These are phyloP conservation scores for Nephrotoma appendiculata DNA, from an alignment of 2,888 invertebrate genomes.

Conservation along the genomic window DNA sequence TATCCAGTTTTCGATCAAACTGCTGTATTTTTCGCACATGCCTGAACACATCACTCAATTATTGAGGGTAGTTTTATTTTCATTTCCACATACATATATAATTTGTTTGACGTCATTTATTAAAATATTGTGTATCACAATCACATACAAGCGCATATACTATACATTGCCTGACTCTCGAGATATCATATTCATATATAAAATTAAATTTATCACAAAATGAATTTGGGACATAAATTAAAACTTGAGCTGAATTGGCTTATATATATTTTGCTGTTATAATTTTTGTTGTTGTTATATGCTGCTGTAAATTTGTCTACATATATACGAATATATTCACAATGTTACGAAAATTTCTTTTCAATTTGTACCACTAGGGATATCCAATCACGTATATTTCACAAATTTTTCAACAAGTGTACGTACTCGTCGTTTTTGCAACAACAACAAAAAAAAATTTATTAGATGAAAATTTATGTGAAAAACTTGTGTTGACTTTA, in stretches of 20 bases:
- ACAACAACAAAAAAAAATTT: neutral
- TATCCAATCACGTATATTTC: neutral
- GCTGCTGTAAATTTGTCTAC: neutral
- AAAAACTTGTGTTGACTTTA: neutral
- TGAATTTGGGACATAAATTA: neutral
- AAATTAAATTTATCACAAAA: too few relatives aligned
- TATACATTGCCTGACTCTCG: too few relatives aligned
- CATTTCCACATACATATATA: too few relatives aligned
- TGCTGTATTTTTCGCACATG: too few relatives aligned
- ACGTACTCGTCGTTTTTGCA: neutral
- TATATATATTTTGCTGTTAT: neutral
- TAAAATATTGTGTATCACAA: too few relatives aligned
- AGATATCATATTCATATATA: too few relatives aligned
- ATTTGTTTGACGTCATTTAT: too few relatives aligned
- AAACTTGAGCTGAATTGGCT: neutral
- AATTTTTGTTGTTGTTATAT: neutral
- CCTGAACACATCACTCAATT: too few relatives aligned
- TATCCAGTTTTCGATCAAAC: too few relatives aligned
- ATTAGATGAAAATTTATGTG: neutral
- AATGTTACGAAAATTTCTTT: neutral
- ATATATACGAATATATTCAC: neutral
- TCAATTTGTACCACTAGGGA: neutral
- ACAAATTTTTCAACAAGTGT: neutral
- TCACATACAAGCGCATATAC: too few relatives aligned
- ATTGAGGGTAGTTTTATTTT: too few relatives aligned